Conservation (phyloP, 2,797 vertebrate genomes). For the Nasua narica region DNA sequence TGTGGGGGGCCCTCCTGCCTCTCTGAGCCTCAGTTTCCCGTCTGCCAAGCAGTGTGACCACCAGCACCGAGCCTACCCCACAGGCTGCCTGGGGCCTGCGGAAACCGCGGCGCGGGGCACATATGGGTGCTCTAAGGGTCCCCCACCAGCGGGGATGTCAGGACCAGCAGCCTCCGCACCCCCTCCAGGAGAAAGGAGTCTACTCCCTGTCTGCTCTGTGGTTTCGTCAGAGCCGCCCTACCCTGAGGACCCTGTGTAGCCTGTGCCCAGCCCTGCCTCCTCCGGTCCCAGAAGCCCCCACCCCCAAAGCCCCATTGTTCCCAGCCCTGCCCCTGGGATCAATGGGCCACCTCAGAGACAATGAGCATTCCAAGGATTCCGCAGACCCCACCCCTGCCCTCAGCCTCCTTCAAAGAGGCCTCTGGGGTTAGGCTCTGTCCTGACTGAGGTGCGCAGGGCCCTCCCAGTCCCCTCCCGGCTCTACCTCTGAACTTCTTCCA, state of each 20-base stretch:
- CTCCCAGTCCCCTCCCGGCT: neutral
- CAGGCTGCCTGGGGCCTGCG: neutral
- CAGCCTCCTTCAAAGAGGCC: neutral
- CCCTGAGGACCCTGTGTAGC: neutral
- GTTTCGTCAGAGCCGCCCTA: neutral
- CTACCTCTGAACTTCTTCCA: constrained; percentile 25
- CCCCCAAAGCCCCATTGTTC: neutral
- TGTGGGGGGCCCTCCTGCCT: neutral
- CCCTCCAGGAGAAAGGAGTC: neutral
- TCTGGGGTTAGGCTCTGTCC: neutral
- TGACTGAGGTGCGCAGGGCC: neutral
- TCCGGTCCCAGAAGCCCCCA: neutral
- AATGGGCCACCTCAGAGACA: neutral
- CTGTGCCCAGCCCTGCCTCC: neutral
- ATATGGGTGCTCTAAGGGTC: neutral
- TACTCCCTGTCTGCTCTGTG: neutral
- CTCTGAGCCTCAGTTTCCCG: neutral
- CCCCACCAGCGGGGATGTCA: neutral
- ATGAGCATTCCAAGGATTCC: constrained; percentile 47
- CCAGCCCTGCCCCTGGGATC: neutral
- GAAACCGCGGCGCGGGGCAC: neutral
- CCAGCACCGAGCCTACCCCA: neutral
- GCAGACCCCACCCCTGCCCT: neutral
- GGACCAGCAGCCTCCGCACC: neutral
- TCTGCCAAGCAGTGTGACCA: neutral